Evolutionary conservation across 2,888 invertebrate genomes (phyloP), one percentile per base, ranked within the genome.

Genomic region (Adineta ricciae): DNA sequence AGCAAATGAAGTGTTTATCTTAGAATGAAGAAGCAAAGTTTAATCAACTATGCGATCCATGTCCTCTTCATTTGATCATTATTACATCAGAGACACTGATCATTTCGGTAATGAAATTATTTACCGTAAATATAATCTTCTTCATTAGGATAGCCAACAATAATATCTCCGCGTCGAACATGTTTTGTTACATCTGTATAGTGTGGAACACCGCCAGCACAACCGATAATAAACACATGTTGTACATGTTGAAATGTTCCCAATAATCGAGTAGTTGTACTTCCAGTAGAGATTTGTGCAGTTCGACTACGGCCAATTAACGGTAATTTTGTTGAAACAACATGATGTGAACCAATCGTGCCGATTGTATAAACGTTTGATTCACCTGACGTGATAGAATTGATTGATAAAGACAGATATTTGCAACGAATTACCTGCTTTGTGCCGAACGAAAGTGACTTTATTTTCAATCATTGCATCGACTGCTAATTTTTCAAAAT

Each of bases 321-420:
- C 4, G 98, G 97, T 84, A 99, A 92, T 91, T 99, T 99, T 0
- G 99, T 99, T 88, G 96, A 96, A 2, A 99, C 98, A 87, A 99
- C 96, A 87, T 95, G 93, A 91, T 97, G 97, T n/a, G 94, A 93
- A 14, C 97, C 98, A 88, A 99, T 96, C 87, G 94, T 95, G 50
- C 98, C 98, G 90, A 99, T 91, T 0, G 98, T 99, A 90, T 98
- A 99, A 14, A 98, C 96, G 90, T 99, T 98, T 5, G 97, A 97
- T 92, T 99, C 99, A 86, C 99, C 98, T 91, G 95, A 90, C n/a
- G n/a, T n/a, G n/a, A n/a, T n/a, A n/a, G n/a, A n/a, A n/a, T n/a
- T n/a, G n/a, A n/a, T n/a, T n/a, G n/a, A n/a, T n/a, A n/a, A n/a
- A n/a, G n/a, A n/a, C n/a, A n/a, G n/a, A n/a, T n/a, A n/a, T n/a